Percentiles rank a stretch among this genome's conserved stretches.
Conservation (phyloP, 2,888 invertebrate species). For the Chaetogeoica ovagalla region DNA sequence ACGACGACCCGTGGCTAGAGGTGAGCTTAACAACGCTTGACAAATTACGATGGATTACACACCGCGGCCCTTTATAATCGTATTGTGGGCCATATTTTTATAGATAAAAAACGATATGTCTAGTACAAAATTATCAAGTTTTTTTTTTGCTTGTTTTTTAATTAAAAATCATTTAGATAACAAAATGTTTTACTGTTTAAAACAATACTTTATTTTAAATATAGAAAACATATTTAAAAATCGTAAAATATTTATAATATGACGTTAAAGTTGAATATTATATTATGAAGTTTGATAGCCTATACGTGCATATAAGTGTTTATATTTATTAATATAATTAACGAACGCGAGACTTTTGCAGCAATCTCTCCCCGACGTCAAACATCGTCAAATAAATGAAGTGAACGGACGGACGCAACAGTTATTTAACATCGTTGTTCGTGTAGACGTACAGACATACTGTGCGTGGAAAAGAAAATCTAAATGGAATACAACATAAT, state of each 20-base stretch:
- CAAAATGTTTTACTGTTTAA: no score
- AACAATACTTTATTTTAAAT: no score
- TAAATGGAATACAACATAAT: constrained; percentile 14
- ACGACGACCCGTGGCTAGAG: neutral
- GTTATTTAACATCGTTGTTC: no score
- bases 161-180: neutral
- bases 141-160: neutral
- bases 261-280: no score
- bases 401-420: neutral
- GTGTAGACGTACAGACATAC: neutral
- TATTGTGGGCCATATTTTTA: constrained; percentile 1
- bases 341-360: no score
- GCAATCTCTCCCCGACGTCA: no score
- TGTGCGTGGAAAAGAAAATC: neutral
- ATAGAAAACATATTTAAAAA: no score
- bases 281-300: no score
- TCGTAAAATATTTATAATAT: no score
- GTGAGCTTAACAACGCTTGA: constrained; percentile 40
- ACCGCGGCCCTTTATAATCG: neutral
- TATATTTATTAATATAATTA: no score
- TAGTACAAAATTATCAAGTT: neutral
- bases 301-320: neutral
- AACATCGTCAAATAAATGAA: neutral
- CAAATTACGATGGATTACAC: constrained; percentile 30
- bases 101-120: neutral